Evolutionary conservation across 2,797 vertebrate species (phyloP).

Genomic region (Phataginus tricuspis): DNA sequence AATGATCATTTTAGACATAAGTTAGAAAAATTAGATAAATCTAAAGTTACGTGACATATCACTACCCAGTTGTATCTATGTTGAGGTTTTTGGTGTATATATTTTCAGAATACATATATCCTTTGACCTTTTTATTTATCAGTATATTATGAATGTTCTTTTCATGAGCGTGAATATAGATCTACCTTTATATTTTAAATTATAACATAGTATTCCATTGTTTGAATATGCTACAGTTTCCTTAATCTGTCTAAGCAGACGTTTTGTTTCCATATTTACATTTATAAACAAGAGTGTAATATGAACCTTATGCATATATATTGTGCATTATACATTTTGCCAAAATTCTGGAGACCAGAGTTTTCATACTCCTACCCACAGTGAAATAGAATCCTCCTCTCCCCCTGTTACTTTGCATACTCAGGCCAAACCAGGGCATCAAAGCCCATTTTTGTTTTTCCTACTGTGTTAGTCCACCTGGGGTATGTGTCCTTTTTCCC

Average conservation of each 20-base stretch:
- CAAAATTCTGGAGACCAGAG: neutral
- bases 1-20: neutral
- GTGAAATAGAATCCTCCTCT: neutral
- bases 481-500: neutral
- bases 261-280: neutral
- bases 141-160: neutral
- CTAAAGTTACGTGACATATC: neutral
- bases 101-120: neutral
- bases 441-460: neutral
- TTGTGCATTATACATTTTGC: neutral
- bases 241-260: neutral
- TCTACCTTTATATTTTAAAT: conserved; percentile 11
- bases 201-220: neutral
- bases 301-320: neutral
- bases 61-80: neutral
- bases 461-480: neutral
- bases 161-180: neutral
- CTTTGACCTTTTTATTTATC: neutral
- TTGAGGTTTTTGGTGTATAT: neutral
- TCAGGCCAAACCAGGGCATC: neutral
- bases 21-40: neutral
- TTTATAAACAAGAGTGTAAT: neutral
- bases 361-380: neutral
- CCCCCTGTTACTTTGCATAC: neutral
- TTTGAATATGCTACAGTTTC: neutral